Percentiles rank a stretch among this genome's conserved stretches.
phyloP scores from a whole-genome alignment of 92 coral and sea anemone species.

The Pocillopora grandis region DNA sequence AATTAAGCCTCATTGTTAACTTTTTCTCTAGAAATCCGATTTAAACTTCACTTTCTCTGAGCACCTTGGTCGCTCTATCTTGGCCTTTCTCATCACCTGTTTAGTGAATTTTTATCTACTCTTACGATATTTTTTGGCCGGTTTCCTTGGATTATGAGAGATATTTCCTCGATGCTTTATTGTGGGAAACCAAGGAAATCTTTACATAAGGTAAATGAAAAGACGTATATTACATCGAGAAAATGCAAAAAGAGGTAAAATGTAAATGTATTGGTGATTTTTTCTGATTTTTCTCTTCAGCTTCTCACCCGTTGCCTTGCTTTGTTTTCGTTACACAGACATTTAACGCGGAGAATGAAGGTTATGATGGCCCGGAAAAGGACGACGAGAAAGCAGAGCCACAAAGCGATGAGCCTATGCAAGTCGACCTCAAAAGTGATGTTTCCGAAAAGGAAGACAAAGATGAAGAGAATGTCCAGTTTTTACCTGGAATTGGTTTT shows the following conservation, averaged over 20 bases:
- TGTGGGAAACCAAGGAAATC: too few species aligned
- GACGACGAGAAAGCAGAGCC: neutral
- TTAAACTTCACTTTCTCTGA: neutral
- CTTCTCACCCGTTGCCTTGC: neutral
- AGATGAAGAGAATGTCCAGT: neutral
- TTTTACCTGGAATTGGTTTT: neutral
- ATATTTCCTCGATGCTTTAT: too few species aligned
- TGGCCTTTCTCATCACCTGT: too few species aligned
- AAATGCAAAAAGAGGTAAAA: neutral
- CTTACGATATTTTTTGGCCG: neutral
- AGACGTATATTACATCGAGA: too few species aligned
- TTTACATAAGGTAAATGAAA: too few species aligned
- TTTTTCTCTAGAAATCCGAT: neutral
- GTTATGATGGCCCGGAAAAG: neutral
- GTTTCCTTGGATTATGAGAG: too few species aligned
- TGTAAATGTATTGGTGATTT: neutral
- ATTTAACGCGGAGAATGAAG: constrained; percentile 18
- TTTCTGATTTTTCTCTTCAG: neutral
- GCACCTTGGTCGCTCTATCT: too few species aligned
- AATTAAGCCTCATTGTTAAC: too few species aligned
- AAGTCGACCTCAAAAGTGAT: neutral
- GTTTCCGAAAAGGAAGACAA: neutral
- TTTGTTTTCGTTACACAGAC: constrained; percentile 4
- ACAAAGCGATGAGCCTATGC: neutral
- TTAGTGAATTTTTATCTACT: too few species aligned